phyloP scores from a whole-genome alignment of 2,797 vertebrate species.

The Jordanella pulchra region DNA sequence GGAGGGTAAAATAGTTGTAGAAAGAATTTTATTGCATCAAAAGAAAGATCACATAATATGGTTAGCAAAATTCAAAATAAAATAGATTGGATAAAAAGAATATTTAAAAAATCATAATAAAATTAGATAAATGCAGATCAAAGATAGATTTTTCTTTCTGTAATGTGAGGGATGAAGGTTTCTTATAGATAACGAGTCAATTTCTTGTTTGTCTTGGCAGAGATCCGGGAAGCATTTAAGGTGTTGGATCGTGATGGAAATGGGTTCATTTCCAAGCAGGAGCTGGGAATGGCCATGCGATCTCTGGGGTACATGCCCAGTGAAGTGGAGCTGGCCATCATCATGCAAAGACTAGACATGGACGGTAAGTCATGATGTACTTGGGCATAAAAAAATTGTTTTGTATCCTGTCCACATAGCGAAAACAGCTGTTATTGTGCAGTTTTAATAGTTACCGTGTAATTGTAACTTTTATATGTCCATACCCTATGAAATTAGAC shows the following conservation, averaged over 20 bases:
- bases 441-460: neutral
- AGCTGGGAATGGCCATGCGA: slow-evolving; percentile 95
- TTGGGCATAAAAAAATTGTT: slow-evolving; percentile 60
- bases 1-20: slow-evolving; percentile 5
- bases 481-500: no score
- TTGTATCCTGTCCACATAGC: neutral
- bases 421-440: neutral
- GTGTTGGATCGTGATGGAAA: slow-evolving; percentile 92
- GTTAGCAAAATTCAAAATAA: neutral
- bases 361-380: slow-evolving; percentile 95
- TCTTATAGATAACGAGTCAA: slow-evolving; percentile 23
- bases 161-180: neutral
- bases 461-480: neutral
- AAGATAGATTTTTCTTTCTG: slow-evolving; percentile 15
- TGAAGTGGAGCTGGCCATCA: slow-evolving; percentile 93
- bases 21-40: neutral
- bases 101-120: neutral
- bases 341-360: slow-evolving; percentile 96
- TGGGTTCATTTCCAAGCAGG: slow-evolving; percentile 95
- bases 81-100: no score
- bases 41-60: neutral
- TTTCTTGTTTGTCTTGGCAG: slow-evolving; percentile 73
- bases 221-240: slow-evolving; percentile 91
- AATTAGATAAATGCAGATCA: neutral
- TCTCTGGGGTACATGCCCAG: slow-evolving; percentile 95